phyloP scores from a whole-genome alignment of 2,797 vertebrate genomes.

The Sphenopsis melanotis region DNA sequence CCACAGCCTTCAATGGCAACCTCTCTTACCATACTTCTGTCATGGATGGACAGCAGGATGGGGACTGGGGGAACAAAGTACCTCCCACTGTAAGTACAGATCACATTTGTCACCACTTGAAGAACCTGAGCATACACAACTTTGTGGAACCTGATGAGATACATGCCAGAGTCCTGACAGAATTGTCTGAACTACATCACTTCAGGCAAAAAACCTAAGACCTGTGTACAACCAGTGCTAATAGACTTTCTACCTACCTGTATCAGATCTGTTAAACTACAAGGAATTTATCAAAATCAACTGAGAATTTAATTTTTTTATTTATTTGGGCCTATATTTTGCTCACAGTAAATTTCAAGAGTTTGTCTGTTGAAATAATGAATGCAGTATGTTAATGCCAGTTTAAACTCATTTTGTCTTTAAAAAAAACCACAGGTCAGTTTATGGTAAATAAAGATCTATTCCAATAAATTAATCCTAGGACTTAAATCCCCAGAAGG shows the following conservation, averaged over 20 bases:
- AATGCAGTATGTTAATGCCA: not conserved
- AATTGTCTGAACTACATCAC: not conserved
- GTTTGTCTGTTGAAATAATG: not conserved
- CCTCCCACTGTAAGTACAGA: not conserved
- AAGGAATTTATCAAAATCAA: not conserved
- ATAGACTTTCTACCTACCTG: not conserved
- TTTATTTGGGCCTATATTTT: not conserved
- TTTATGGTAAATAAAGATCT: not conserved
- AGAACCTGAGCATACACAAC: not conserved
- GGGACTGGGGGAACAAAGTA: not conserved
- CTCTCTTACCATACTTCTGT: not conserved
- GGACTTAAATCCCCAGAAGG: not conserved
- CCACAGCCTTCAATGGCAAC: not conserved
- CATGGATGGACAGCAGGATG: not conserved
- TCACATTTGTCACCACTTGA: too few relatives aligned
- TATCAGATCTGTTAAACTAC: not conserved
- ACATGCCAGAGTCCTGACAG: not conserved
- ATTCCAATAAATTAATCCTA: not conserved
- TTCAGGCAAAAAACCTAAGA: not conserved
- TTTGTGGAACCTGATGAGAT: not conserved
- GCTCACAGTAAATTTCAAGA: not conserved
- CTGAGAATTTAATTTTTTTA: not conserved
- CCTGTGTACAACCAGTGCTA: not conserved
- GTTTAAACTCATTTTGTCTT: not conserved
- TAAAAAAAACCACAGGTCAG: rapidly evolving